Evolutionary conservation across 2,888 invertebrate genomes (phyloP), one percentile per base, ranked within the genome.

Genomic region (Amitus sp.): DNA sequence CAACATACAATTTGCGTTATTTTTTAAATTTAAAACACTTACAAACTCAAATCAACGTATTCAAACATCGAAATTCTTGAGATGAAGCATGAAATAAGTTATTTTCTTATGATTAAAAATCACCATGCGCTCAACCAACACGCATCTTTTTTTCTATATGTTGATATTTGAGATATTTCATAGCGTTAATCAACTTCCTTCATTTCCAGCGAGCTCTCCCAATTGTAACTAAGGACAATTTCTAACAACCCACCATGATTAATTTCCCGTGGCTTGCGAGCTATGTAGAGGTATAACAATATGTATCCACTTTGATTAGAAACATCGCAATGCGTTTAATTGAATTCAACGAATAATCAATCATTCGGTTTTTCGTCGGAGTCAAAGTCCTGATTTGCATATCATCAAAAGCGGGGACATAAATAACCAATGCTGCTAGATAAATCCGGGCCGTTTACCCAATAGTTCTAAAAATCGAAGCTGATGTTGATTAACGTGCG

Each of bases 331-430:
- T 75, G 79, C 78, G 77, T 78, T 80, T 80, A 79, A 79, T 78
- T 79, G 78, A 78, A 79, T 79, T 78, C 77, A 75, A 75, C 76
- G n/a, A n/a, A n/a, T n/a, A n/a, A n/a, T n/a, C n/a, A n/a, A n/a
- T n/a, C n/a, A n/a, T n/a, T n/a, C n/a, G n/a, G 58, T 23, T 23
- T 7, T 7, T 5, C 23, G 23, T 5, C 4, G 7, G 23, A 23
- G 7, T 23, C 3, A 23, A 7, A 23, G 23, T 3, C 23, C 4
- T 3, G 7, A 23, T 5, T 23, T 7, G 23, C 23, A 23, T 23
- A 5, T 23, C 30, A n/a, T 30, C 30, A n/a, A 30, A 40, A 64
- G 60, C 59, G 59, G 55, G 59, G 53, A 50, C 55, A 64, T 59
- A 56, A 64, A 55, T 56, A 59, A 64, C 63, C 60, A 52, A 55